These are phyloP conservation scores for Platycercus adscitus DNA, from an alignment of 2,113 vertebrate genomes.

Conservation along the genomic window DNA sequence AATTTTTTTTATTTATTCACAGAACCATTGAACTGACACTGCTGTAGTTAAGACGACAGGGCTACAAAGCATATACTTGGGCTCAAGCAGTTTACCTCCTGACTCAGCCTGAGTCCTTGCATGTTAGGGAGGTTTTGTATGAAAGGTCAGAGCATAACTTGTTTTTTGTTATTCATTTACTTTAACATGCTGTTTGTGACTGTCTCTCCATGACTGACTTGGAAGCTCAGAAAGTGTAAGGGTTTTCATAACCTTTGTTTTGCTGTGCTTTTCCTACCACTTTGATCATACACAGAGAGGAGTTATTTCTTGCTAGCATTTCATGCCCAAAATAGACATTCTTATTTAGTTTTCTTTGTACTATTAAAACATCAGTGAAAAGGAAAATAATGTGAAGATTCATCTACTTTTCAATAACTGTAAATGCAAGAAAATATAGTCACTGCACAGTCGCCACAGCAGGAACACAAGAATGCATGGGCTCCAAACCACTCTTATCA, in stretches of 20 bases:
- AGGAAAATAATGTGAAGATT: background rate
- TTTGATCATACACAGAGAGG: background rate
- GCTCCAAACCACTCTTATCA: background rate
- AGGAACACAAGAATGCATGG: background rate
- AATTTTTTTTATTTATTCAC: background rate
- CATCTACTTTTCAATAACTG: background rate
- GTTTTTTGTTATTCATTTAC: background rate
- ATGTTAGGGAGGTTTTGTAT: background rate
- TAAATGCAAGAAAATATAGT: background rate
- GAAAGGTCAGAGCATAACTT: constrained; percentile 10
- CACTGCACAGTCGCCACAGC: background rate
- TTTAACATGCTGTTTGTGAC: background rate
- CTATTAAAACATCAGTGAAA: background rate
- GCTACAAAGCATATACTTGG: constrained; percentile 6
- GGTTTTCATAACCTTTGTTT: background rate
- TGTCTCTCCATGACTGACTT: background rate
- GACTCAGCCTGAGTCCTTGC: background rate
- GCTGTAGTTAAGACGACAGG: constrained; percentile 38
- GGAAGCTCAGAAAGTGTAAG: background rate
- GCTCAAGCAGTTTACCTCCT: background rate
- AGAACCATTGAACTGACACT: background rate
- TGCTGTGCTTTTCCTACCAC: background rate
- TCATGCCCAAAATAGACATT: background rate
- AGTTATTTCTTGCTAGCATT: background rate
- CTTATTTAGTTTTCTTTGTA: background rate